phyloP scores from a whole-genome alignment of 1,140 invertebrate species.

The Dreissena rostriformis region DNA sequence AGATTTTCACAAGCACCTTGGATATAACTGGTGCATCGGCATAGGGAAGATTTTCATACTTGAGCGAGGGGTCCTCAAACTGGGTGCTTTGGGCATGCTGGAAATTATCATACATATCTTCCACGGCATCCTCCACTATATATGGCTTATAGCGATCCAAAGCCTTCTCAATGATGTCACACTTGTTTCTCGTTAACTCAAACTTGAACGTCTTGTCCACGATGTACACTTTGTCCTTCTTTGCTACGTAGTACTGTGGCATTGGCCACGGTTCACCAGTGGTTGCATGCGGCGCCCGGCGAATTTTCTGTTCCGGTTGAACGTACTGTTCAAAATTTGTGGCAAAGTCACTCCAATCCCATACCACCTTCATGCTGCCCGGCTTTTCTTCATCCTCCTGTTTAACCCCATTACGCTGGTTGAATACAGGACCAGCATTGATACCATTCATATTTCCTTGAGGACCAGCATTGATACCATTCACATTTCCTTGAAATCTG shows the following conservation, averaged over 20 bases:
- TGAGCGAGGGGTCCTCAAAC: slow-evolving; percentile 62
- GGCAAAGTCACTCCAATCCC: slow-evolving; percentile 78
- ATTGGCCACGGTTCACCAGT: slow-evolving; percentile 79
- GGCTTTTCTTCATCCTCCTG: slow-evolving; percentile 48
- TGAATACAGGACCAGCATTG: too few species aligned
- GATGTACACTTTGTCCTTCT: slow-evolving; percentile 67
- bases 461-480: background rate
- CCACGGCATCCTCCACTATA: slow-evolving; percentile 78
- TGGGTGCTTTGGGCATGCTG: slow-evolving; percentile 74
- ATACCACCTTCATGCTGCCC: slow-evolving; percentile 67
- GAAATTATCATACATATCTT: slow-evolving; percentile 75
- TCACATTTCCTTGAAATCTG: slow-evolving; percentile 9
- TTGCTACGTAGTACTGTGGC: slow-evolving; percentile 77
- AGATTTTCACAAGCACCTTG: slow-evolving; percentile 69
- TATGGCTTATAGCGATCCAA: slow-evolving; percentile 83
- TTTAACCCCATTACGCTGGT: too few species aligned
- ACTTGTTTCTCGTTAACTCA: slow-evolving; percentile 78
- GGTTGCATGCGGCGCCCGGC: slow-evolving; percentile 72
- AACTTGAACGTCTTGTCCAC: slow-evolving; percentile 70
- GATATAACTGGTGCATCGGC: slow-evolving; percentile 63
- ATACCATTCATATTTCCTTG: slow-evolving; percentile 13
- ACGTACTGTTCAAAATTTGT: slow-evolving; percentile 75
- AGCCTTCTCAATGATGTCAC: slow-evolving; percentile 84
- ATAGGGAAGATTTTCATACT: slow-evolving; percentile 68
- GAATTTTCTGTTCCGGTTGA: slow-evolving; percentile 74